Evolutionary conservation across 2,888 invertebrate genomes (phyloP), one percentile per base, ranked within the genome.

Genomic region (Volucella bombylans): DNA sequence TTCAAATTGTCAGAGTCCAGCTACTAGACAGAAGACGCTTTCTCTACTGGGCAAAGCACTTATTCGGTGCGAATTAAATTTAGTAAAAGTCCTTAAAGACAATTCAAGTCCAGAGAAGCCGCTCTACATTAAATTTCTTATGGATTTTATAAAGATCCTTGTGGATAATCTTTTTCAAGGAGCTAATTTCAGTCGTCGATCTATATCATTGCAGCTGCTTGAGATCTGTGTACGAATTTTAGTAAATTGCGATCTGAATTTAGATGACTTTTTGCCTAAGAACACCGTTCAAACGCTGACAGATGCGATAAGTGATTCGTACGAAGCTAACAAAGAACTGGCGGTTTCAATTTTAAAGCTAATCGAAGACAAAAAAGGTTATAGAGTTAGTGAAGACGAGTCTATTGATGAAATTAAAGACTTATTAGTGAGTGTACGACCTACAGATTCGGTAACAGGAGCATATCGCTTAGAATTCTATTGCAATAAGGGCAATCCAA

Each of bases 371-470:
- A 43, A 78, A 10, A 79, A 87, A 9, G 59, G 88, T 0, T 76
- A 38, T 18, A 15, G 69, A n/a, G 71, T 68, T 1, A 71, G 15
- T 54, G 82, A 86, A 31, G 86, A 68, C 11, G 77, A 83, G 18
- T 76, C 76, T 8, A 49, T 88, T 8, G 54, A 86, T 14, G 73
- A 86, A 65, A 86, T 91, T 82, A 80, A 89, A 88, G 88, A 88
- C 12, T 91, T 96, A 82, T 94, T 95, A 31, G 93, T 93, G 1
- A 95, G 95, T 47, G 92, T 95, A 38, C 94, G 95, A 88, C 97
- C 97, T 0, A 94, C 95, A 0, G 96, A 96, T 86, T 95, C 95
- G 62, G 92, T 94, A 9, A 95, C 96, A 0, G 96, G 96, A 0
- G 94, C 95, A 0, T 96, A 96, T 89, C 93, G 95, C 80, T 89